Base-by-base conservation (phyloP, 1,140 invertebrate species). In the Himalopsyche phryganea region DNA sequence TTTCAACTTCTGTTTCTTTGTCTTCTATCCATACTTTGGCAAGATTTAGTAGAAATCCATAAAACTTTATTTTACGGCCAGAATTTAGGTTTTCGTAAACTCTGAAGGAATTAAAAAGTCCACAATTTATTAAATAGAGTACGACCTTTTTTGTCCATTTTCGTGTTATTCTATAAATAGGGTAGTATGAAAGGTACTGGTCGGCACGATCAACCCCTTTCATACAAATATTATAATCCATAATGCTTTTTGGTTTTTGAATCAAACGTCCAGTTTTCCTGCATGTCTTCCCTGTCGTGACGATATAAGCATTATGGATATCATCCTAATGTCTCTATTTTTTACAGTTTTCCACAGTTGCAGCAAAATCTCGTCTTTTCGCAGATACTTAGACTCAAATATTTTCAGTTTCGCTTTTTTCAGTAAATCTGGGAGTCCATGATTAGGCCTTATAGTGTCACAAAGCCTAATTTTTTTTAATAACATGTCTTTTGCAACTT, bases 121-220 rank as follows among this genome's bases (percentile, higher is more conserved):
- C n/a, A n/a, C n/a, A n/a, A n/a, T n/a, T n/a, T n/a, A n/a, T n/a
- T n/a, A n/a, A n/a, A n/a, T n/a, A n/a, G n/a, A n/a, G n/a, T n/a
- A n/a, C n/a, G n/a, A n/a, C n/a, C n/a, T n/a, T n/a, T n/a, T 50
- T 50, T 10, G 19, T 35, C 19, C 48, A 50, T 50, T 50, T 50
- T 50, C 10, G 28, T 33, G 49, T 50, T 40, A 36, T 50, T 40
- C 32, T 3, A 14, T 36, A 40, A 38, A 50, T 38, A 4, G 32
- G 20, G 18, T 50, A 50, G 17, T 6, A 50, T 38, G 49, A 35
- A 6, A 50, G 10, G 15, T 36, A 35, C 40, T 50, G 49, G 18
- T 50, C 49, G 7, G 49, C 49, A 2, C 9, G n/a, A 50, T 50
- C 49, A 38, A 50, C 49, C 11, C 33, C 49, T 50, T 38, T 38